Evolutionary conservation across 2,888 invertebrate species (phyloP).

Genomic region (Periphyllus acericola): DNA sequence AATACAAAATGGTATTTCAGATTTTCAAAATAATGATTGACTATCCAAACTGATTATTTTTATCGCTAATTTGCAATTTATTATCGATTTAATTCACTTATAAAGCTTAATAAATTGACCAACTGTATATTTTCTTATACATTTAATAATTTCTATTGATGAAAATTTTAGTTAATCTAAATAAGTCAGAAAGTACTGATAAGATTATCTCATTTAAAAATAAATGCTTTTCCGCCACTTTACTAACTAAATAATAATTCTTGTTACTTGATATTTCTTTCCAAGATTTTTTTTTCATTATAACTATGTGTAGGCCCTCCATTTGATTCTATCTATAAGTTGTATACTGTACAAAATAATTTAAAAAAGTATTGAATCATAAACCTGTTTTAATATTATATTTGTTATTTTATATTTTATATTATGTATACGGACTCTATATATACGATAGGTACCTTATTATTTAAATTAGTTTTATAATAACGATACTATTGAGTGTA

Average conservation of each 20-base stretch:
- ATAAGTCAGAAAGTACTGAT: not conserved
- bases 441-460: too few relatives aligned
- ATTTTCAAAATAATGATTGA: too few relatives aligned
- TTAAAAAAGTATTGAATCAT: slow-evolving; percentile 1
- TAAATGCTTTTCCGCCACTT: not conserved
- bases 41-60: too few relatives aligned
- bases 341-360: not conserved
- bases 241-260: slow-evolving; percentile 2
- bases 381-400: not conserved
- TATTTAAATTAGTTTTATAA: too few relatives aligned
- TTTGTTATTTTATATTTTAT: not conserved
- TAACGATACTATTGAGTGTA: too few relatives aligned
- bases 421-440: too few relatives aligned
- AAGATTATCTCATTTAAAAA: not conserved
- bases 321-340: not conserved
- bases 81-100: too few relatives aligned
- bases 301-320: not conserved
- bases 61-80: too few relatives aligned
- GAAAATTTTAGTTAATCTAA: not conserved
- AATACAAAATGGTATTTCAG: too few relatives aligned
- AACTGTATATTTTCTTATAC: too few relatives aligned
- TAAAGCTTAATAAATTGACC: too few relatives aligned
- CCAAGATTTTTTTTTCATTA: not conserved
- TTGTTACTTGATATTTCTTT: not conserved
- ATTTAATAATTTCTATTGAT: too few relatives aligned